phyloP scores from a whole-genome alignment of 2,113 vertebrate species.

The Paedocypris sp. region DNA sequence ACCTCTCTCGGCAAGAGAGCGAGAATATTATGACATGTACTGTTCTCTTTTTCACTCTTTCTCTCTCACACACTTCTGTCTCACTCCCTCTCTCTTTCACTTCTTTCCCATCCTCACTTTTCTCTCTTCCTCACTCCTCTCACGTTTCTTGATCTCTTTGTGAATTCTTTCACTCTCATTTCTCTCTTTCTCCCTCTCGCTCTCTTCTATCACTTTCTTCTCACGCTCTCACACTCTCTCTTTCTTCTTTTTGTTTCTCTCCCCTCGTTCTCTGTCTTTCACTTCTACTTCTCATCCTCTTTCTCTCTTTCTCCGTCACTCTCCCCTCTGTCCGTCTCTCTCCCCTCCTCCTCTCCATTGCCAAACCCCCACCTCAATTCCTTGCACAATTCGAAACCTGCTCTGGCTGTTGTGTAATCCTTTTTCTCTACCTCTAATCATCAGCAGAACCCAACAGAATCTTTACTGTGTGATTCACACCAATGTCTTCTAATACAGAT shows the following conservation, averaged over 20 bases:
- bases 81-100: not conserved
- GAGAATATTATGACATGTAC: conserved; percentile 28
- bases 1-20: conserved; percentile 19
- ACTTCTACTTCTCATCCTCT: too few relatives aligned
- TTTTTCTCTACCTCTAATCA: conserved; percentile 6
- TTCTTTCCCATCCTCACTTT: not conserved
- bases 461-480: too few relatives aligned
- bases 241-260: too few relatives aligned
- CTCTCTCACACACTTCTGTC: not conserved
- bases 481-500: not conserved
- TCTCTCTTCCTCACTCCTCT: too few relatives aligned
- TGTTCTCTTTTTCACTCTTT: conserved; percentile 4
- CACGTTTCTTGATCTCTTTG: too few relatives aligned
- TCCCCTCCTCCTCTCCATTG: not conserved
- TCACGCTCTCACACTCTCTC: too few relatives aligned
- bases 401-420: conserved; percentile 22
- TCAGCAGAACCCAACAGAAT: not conserved
- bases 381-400: conserved; percentile 27
- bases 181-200: too few relatives aligned
- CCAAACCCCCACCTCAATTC: not conserved
- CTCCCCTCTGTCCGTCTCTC: not conserved
- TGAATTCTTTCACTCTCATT: too few relatives aligned
- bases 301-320: not conserved
- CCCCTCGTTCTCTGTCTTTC: too few relatives aligned
- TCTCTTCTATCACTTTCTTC: too few relatives aligned